Percentiles rank a stretch among this genome's conserved stretches.
phyloP scores from a whole-genome alignment of 2,113 vertebrate species.

The Bubo bubo region DNA sequence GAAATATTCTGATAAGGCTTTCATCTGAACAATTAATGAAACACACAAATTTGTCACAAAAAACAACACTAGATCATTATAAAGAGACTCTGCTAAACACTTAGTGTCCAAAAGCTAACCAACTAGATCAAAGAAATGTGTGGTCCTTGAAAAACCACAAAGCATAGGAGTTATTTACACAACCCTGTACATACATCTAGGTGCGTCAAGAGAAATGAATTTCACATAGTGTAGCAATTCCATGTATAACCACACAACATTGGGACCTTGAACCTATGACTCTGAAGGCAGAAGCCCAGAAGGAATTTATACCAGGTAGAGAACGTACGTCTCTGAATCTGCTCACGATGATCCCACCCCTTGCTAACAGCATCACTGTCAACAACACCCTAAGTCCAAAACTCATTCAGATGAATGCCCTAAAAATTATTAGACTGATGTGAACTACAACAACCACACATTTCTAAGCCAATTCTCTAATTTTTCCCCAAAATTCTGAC shows the following conservation, averaged over 20 bases:
- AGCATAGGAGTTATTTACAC: background rate
- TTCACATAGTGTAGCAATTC: background rate
- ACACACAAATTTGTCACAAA: background rate
- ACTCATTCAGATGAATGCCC: background rate
- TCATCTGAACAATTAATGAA: slow-evolving; percentile 42
- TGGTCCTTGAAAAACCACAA: background rate
- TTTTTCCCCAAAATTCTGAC: background rate
- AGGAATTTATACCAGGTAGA: background rate
- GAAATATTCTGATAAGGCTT: slow-evolving; percentile 34
- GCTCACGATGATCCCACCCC: background rate
- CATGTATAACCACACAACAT: fast-evolving
- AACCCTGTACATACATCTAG: fast-evolving
- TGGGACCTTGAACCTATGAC: background rate
- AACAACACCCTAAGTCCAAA: background rate
- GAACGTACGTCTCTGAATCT: background rate
- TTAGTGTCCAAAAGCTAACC: background rate
- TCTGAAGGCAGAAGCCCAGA: background rate
- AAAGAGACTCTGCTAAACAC: background rate
- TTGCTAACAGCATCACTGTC: background rate
- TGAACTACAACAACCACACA: fast-evolving
- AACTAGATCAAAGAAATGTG: slow-evolving; percentile 1
- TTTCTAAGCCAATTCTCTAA: background rate
- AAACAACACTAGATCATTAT: background rate
- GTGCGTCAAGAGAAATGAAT: background rate
- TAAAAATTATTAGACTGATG: background rate